Evolutionary conservation across 2,113 vertebrate genomes (phyloP).

Genomic region (Hydropotes inermis): DNA sequence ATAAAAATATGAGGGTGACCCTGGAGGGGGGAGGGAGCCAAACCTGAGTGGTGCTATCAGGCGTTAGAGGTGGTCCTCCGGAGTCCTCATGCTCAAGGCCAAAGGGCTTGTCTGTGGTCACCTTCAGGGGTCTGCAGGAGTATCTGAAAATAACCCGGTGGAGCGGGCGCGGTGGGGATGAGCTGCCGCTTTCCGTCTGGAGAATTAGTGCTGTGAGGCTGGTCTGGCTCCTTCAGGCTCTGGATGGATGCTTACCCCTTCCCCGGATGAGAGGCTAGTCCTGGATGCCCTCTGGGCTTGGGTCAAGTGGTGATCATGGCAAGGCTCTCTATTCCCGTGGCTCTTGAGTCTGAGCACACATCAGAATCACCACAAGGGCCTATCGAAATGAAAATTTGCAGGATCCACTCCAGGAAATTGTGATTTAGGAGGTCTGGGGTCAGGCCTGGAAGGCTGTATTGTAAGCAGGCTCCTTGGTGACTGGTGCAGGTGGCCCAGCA

Average conservation of each 20-base stretch:
- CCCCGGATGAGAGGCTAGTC: not conserved
- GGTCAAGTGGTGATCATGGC: not conserved
- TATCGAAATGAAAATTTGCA: not conserved
- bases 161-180: fast-evolving
- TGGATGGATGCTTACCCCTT: not conserved
- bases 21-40: not conserved
- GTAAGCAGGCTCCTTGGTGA: not conserved
- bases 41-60: not conserved
- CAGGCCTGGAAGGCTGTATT: not conserved
- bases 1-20: not conserved
- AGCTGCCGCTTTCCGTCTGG: not conserved
- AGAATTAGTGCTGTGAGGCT: not conserved
- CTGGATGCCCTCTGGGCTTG: not conserved
- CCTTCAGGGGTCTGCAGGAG: not conserved
- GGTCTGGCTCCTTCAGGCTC: not conserved
- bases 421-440: not conserved
- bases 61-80: not conserved
- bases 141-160: not conserved
- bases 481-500: fast-evolving
- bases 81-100: not conserved
- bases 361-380: not conserved
- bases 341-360: not conserved
- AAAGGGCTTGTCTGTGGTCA: not conserved
- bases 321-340: not conserved
- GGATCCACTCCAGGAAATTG: not conserved